Conservation (phyloP, 2,113 vertebrate species). For the Acinonyx jubatus region DNA sequence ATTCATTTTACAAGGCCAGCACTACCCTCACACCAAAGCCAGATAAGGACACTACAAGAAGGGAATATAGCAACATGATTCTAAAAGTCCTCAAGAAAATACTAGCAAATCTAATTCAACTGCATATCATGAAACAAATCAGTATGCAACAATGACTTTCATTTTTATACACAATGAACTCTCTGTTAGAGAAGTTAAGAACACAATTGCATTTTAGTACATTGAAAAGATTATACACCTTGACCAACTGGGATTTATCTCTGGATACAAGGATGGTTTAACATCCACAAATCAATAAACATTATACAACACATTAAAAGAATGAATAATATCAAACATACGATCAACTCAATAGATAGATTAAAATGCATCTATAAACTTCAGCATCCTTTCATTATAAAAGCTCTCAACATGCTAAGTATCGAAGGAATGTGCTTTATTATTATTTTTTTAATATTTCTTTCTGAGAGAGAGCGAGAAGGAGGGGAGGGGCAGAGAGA, state of each 20-base stretch:
- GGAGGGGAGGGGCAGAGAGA: no score
- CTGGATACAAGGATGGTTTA: background rate
- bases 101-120: background rate
- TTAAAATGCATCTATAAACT: background rate
- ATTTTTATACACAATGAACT: background rate
- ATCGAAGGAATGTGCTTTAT: background rate
- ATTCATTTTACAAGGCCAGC: background rate
- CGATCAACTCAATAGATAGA: background rate
- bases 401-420: background rate
- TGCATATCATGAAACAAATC: background rate
- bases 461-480: no score
- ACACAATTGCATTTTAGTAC: background rate
- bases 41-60: background rate
- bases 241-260: background rate
- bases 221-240: background rate
- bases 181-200: background rate
- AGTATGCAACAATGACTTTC: background rate
- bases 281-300: background rate
- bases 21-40: background rate
- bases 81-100: background rate
- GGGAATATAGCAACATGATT: background rate
- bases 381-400: background rate
- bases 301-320: background rate
- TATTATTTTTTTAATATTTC: no score
- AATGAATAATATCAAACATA: background rate